phyloP scores from a whole-genome alignment of 2,888 invertebrate genomes.

The Empis stercorea region DNA sequence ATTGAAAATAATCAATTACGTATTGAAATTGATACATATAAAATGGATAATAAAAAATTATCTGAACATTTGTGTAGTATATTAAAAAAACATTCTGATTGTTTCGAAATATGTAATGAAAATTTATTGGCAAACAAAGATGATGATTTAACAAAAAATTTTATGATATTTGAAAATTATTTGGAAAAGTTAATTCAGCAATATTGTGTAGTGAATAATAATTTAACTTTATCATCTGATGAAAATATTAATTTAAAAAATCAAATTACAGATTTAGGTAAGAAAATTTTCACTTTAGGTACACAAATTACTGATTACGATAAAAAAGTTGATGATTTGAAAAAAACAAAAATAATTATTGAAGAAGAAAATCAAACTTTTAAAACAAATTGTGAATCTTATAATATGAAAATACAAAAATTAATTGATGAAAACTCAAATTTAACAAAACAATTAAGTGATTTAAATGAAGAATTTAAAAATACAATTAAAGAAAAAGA shows the following conservation, averaged over 20 bases:
- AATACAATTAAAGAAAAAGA: slow-evolving; percentile 8
- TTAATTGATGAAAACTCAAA: not conserved
- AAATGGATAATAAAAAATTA: slow-evolving; percentile 16
- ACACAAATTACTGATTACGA: not conserved
- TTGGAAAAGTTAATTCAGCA: slow-evolving; percentile 17
- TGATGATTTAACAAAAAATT: slow-evolving; percentile 14
- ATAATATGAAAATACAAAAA: not conserved
- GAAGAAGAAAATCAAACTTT: not conserved
- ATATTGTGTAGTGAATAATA: slow-evolving; percentile 14
- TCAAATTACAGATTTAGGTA: not conserved
- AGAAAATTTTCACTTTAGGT: not conserved
- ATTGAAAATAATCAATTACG: slow-evolving; percentile 23
- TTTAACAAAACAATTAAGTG: slow-evolving; percentile 6
- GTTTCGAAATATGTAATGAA: slow-evolving; percentile 15
- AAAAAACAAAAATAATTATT: not conserved
- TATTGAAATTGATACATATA: slow-evolving; percentile 16
- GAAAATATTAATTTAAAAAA: not conserved
- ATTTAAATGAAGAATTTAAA: slow-evolving; percentile 8
- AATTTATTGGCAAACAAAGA: slow-evolving; percentile 13
- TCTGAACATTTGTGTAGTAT: slow-evolving; percentile 16
- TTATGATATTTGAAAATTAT: slow-evolving; percentile 19
- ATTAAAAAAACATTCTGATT: slow-evolving; percentile 10
- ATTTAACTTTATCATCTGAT: slow-evolving; percentile 2
- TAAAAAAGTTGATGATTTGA: not conserved
- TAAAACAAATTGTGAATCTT: not conserved